Evolutionary conservation across 1,140 invertebrate species (phyloP).

Genomic region (Apis florea): DNA sequence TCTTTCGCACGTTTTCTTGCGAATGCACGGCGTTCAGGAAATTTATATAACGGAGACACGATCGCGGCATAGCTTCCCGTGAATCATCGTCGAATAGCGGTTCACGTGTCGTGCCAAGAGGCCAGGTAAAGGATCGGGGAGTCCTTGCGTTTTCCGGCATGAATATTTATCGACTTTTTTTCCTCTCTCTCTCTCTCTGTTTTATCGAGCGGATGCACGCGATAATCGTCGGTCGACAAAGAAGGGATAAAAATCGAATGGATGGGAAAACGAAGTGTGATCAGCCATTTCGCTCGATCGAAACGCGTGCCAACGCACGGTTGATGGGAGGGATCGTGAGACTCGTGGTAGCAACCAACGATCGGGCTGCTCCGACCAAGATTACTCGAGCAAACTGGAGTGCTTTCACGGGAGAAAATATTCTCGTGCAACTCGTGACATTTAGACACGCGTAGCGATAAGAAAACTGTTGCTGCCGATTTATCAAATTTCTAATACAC

Average conservation of each 20-base stretch:
- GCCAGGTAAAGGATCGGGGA: conserved; percentile 6
- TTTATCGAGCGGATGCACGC: not conserved
- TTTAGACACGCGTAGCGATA: conserved; percentile 10
- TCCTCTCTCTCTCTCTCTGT: not conserved
- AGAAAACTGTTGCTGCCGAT: not conserved
- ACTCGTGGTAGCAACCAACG: conserved; percentile 12
- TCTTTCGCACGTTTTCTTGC: conserved; percentile 11
- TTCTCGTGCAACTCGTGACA: conserved; percentile 28
- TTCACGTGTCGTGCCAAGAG: conserved; percentile 22
- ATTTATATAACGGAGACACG: conserved; percentile 44
- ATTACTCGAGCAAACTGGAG: not conserved
- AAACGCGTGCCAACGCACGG: not conserved
- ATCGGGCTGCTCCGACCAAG: not conserved
- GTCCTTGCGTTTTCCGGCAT: conserved; percentile 37
- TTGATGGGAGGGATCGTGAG: not conserved
- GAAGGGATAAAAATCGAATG: not conserved
- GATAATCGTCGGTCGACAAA: not conserved
- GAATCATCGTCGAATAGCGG: conserved; percentile 43
- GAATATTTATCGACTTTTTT: conserved; percentile 43
- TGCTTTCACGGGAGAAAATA: conserved; percentile 22
- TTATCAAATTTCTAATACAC: not conserved
- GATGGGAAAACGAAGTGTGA: not conserved
- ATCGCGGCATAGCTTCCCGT: conserved; percentile 16
- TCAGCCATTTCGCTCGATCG: not conserved
- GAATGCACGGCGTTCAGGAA: not conserved